A percentile compares a stretch with the other conserved stretches of the same genome.
Evolutionary conservation across 64 coral and sea anemone genomes (phyloP).

Genomic region (Trachythela sp.): DNA sequence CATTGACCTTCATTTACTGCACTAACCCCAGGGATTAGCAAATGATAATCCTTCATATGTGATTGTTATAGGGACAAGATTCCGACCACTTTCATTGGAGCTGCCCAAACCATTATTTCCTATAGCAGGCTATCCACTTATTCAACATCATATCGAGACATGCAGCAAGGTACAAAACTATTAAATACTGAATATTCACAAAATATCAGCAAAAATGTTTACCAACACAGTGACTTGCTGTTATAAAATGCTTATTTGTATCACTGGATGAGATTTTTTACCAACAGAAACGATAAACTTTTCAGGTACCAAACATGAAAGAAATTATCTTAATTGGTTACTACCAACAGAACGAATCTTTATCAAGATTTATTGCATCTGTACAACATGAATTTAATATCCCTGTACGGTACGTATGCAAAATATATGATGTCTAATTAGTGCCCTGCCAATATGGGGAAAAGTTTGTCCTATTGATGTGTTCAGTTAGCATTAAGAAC

Average conservation of each 20-base stretch:
- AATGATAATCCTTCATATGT: no score
- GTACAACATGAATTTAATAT: slow-evolving; percentile 91
- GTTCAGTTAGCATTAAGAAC: no score
- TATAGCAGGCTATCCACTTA: slow-evolving; percentile 79
- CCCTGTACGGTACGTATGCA: slow-evolving; percentile 65
- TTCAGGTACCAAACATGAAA: slow-evolving; percentile 78
- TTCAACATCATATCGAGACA: slow-evolving; percentile 95
- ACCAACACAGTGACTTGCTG: no score
- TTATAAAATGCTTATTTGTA: no score
- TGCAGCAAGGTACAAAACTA: slow-evolving; percentile 93
- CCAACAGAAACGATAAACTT: not conserved
- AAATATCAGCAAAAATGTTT: no score
- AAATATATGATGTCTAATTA: no score
- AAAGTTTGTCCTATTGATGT: no score
- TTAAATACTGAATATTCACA: no score
- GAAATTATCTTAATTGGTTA: slow-evolving; percentile 94
- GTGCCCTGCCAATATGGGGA: no score
- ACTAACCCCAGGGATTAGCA: not conserved
- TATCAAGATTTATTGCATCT: slow-evolving; percentile 85
- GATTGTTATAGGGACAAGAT: slow-evolving; percentile 68
- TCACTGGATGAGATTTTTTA: no score
- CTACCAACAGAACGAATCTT: slow-evolving; percentile 84
- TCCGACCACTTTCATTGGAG: slow-evolving; percentile 90
- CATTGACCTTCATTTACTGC: no score
- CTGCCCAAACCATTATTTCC: slow-evolving; percentile 89